Conservation (phyloP, 2,888 invertebrate species). For the Ectemnius lituratus region DNA sequence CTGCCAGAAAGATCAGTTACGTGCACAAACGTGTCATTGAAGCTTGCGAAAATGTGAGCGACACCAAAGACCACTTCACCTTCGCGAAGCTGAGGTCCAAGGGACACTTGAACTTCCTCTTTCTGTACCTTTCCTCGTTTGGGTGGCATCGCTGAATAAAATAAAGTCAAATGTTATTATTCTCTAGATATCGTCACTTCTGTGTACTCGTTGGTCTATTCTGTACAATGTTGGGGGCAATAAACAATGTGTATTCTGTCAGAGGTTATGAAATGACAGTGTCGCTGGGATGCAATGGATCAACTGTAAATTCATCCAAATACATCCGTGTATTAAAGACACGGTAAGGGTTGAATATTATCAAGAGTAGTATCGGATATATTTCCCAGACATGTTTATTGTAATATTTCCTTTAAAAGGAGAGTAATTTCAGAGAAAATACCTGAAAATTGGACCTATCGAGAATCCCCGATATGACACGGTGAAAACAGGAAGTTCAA, state of each 20-base stretch:
- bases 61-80: constrained; percentile 99
- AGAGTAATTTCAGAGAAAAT: constrained; percentile 31
- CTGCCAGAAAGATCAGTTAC: constrained; percentile 99
- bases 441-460: constrained; percentile 54
- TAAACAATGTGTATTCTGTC: constrained; percentile 25
- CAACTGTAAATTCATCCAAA: constrained; percentile 42
- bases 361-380: neutral
- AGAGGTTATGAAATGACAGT: constrained; percentile 47
- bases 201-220: neutral
- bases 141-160: constrained; percentile 89
- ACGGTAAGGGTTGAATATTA: neutral
- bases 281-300: constrained; percentile 11
- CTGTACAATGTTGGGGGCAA: neutral
- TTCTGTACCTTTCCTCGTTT: constrained; percentile 98
- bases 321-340: constrained; percentile 27
- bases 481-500: constrained; percentile 60
- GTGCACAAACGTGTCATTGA: constrained; percentile 99
- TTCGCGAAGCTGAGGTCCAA: constrained; percentile 97
- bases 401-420: constrained; percentile 37
- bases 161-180: constrained; percentile 16
- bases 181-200: neutral
- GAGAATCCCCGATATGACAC: constrained; percentile 46
- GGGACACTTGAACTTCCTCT: constrained; percentile 97
- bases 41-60: constrained; percentile 99
- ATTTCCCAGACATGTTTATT: constrained; percentile 5